Base-by-base conservation (phyloP, 2,113 vertebrate species). In the Okapia johnstoni region DNA sequence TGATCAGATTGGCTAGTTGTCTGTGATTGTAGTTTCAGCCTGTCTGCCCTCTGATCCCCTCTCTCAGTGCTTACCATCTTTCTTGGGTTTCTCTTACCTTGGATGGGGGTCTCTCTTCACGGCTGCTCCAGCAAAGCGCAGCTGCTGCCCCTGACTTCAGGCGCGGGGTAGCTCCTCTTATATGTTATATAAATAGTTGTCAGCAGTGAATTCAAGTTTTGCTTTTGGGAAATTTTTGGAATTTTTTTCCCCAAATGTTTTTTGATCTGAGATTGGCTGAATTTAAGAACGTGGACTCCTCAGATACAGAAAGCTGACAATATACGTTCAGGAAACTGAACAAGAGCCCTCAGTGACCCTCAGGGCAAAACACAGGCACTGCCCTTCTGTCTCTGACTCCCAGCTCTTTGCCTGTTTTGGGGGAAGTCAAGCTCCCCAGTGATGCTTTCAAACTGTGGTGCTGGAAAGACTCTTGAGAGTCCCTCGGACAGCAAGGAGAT, bases 301-400 rank as follows among this genome's bases (percentile, higher is more conserved):
- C 50, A 54, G 30, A 7, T 81, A 33, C 26, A 54, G 50, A 54
- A 54, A 81, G 50, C 79, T 54, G 7, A 54, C 19, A n/a, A 30
- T n/a, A 81, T n/a, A 23, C 3, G 5, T 8, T 60, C 33, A 28
- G 3, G 17, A 79, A 58, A 6, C 10, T 5, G 33, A 54, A 48
- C 36, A 2, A 23, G 48, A 19, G 87, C 33, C 58, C 26, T 28
- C 7, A 15, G 14, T 48, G 73, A 70, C 60, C 9, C 70, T 54
- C 33, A 48, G 80, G 52, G 46, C 23, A 28, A 48, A 26, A 43
- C 0, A 3, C 2, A 21, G 21, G 17, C 0, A 30, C 36, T 33
- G 15, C n/a, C 25, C 43, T n/a, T 19, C 83, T 25, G 54, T 30
- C 46, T 40, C 50, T 19, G 13, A 16, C 28, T 30, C 17, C 17